Base-by-base conservation (phyloP, 2,888 invertebrate genomes). In the Apotomis betuletana region DNA sequence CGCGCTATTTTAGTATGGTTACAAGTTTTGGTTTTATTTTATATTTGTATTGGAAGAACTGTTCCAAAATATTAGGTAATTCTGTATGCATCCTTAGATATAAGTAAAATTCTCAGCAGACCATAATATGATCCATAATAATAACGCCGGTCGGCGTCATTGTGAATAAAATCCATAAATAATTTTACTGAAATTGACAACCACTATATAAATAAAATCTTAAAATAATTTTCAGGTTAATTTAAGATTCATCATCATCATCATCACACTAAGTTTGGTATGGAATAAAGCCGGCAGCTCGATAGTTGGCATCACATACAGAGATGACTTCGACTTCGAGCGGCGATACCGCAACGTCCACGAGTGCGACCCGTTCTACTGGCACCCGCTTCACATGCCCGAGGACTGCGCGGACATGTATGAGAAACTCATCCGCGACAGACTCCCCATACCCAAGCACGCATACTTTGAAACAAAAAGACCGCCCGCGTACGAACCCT, bases 361-460 rank as follows among this genome's bases (percentile, higher is more conserved):
- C 64, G 90, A 91, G 78, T 92, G 92, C 72, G 87, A 92, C 74
- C 91, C 92, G 0, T 80, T 89, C 54, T 84, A 90, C 76, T 92
- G 89, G 88, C 88, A 92, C 73, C 92, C 92, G 0, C 77, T 92
- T 9, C 91, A 91, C 79, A 75, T 92, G 60, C 91, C 92, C 0
- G 85, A 86, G 46, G 76, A 87, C 59, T 92, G 91, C 74, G 80
- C 83, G 1, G 76, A 85, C 64, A 83, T 89, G 78, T 91, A 84
- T 64, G 87, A 86, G 71, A 79, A 85, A 61, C 73, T 87, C 61
- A 87, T 91, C 61, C 79, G 86, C 13, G 78, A 83, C 0, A 81
- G 80, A n/a, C 60, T 69, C 15, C 55, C 38, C 60, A 72, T 59
- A 13, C 38, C 68, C 67, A 69, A 73, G 55, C 68, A 36, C 55